Evolutionary conservation across 2,113 vertebrate genomes (phyloP), one percentile per base, ranked within the genome.

Genomic region (Ciconia stormi): DNA sequence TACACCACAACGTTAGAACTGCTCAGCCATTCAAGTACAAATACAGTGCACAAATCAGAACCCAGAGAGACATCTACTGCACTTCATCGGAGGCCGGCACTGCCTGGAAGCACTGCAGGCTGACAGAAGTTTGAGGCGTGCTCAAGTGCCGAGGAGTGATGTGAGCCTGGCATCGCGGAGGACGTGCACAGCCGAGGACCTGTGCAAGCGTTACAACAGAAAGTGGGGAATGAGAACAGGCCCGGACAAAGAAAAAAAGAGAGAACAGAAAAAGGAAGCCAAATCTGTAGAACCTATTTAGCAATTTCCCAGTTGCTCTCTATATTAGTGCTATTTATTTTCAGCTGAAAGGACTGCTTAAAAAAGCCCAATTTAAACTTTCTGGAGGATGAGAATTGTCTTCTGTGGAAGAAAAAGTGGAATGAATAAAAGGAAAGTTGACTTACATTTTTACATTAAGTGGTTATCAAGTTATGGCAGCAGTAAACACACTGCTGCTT

Each of bases 341-440:
- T 70, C 62, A 83, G 50, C 32, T 36, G 30, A 81, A 89, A 92
- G 53, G 46, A 83, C 10, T 36, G 42, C 67, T 89, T 92, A 70
- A 66, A 92, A 87, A 90, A 84, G 27, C n/a, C 62, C 42, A 36
- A 70, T 76, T 88, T 82, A 79, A 90, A 63, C 27, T 55, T 97
- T 87, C 63, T 90, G 86, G 50, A 82, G 29, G 70, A 93, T 80
- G 63, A 50, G 42, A 89, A 92, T 19, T 90, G 93, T 70, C 55
- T 91, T 73, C 46, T 69, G 25, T 46, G 32, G 44, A 96, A 89
- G 67, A 89, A 86, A 79, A 82, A 80, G 36, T 59, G 32, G 15
- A 58, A 78, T 53, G 69, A 77, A 62, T 70, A 89, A 18, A 74
- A 89, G 73, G 73, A 82, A 87, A 77, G 76, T 63, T 66, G 59